Base-by-base conservation (phyloP, 2,888 invertebrate species). In the Diachrysia chrysitis region DNA sequence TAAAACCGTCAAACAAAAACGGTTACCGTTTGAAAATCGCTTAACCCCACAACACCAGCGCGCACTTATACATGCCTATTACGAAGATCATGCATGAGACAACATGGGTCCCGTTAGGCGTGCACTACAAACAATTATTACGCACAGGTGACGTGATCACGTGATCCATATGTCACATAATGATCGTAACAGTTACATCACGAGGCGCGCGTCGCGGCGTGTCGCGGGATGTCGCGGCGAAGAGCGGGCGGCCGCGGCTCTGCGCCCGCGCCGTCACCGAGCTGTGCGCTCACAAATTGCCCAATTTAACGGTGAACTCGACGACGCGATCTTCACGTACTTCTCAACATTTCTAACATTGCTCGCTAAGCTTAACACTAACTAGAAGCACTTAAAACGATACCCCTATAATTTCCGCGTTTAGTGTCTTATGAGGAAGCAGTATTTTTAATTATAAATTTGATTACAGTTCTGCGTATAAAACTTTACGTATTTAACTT, bases 221-320 rank as follows among this genome's bases (percentile, higher is more conserved):
- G 80, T 75, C 85, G 79, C 87, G 78, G 82, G 82, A 42, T 86
- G 80, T 76, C 85, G 79, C 87, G 78, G 82, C 82, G 19, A 14
- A 9, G 16, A 19, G 48, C 48, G 48, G 19, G 12, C 83, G 78
- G 10, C 46, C 66, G 58, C 74, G 54, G 61, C 29, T 42, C 51
- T 70, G 83, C 63, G 76, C 85, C 81, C 80, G 84, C 87, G 87
- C 92, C 93, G 83, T 89, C 87, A 91, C 92, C 92, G 92, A 90
- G 83, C 84, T 80, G 81, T 89, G 88, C 85, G 87, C 87, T 83
- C 88, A 88, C 88, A 92, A 94, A 94, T 92, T 92, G 91, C 87
- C 92, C 92, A 94, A 94, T 94, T 94, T 94, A 94, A 94, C 94
- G 93, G 94, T 92, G 90, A 88, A 89, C 70, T 73, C 77, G 66